A percentile compares a stretch with the other conserved stretches of the same genome.
Conservation (phyloP, 2,797 vertebrate species). For the Sardinella longiceps region DNA sequence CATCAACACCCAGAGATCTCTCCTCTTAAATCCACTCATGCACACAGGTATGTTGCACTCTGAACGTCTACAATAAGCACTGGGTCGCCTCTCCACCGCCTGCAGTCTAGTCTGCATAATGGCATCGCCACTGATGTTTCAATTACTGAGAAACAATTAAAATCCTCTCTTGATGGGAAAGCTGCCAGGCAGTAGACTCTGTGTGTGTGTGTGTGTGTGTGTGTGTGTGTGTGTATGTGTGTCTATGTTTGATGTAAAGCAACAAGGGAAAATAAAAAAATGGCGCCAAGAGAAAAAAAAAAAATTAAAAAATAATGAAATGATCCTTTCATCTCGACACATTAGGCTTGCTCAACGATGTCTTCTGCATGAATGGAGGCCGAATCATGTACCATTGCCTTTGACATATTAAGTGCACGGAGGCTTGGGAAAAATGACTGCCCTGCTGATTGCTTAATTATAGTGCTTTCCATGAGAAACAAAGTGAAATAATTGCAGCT, state of each 20-base stretch:
- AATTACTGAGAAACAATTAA: not conserved
- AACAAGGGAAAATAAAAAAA: not conserved
- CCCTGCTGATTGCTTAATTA: slow-evolving; percentile 14
- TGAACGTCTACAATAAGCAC: not conserved
- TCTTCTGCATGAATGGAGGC: slow-evolving; percentile 11
- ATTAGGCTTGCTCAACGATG: slow-evolving; percentile 1
- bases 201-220: not conserved
- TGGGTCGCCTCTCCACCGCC: not conserved
- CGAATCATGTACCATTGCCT: slow-evolving; percentile 26
- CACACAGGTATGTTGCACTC: not conserved
- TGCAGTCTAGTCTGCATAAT: not conserved
- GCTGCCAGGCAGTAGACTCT: not conserved
- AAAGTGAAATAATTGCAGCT: slow-evolving; percentile 19
- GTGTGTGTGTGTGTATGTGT: not conserved
- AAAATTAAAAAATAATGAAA: not conserved
- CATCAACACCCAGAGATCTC: not conserved
- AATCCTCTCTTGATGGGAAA: not conserved
- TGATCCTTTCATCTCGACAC: not conserved
- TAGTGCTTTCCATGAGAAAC: slow-evolving; percentile 14
- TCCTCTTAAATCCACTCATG: not conserved
- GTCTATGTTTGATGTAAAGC: not conserved
- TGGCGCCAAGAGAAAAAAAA: not conserved
- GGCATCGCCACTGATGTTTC: not conserved
- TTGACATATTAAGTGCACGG: slow-evolving; percentile 16
- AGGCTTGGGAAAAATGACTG: not conserved